These are phyloP conservation scores for Ladona fulva DNA, from an alignment of 1,140 invertebrate species.

Conservation along the genomic window DNA sequence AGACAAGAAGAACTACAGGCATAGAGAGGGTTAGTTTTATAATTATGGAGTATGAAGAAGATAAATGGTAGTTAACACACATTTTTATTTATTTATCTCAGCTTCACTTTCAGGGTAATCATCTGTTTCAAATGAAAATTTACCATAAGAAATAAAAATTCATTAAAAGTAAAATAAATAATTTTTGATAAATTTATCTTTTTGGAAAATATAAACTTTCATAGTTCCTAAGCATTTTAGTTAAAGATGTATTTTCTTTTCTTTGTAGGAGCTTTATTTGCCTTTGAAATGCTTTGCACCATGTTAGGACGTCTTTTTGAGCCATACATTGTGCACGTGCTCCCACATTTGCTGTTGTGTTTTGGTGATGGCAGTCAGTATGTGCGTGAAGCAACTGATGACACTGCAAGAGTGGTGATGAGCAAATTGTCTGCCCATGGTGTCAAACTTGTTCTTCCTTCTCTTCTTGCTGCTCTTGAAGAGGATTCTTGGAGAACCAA, in stretches of 20 bases:
- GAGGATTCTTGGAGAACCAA: conserved; percentile 99
- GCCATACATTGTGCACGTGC: conserved; percentile 94
- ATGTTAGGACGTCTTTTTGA: conserved; percentile 95
- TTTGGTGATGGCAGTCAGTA: conserved; percentile 93
- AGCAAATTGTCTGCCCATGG: conserved; percentile 92
- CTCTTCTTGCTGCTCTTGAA: conserved; percentile 79
- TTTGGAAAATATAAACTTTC: too few relatives aligned
- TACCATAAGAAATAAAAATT: neutral
- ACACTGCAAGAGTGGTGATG: conserved; percentile 93
- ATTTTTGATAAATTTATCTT: neutral
- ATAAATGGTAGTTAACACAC: too few relatives aligned
- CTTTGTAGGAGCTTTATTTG: conserved; percentile 76
- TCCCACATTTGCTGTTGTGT: conserved; percentile 89
- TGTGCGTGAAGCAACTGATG: conserved; percentile 84
- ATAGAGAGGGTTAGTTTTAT: conserved; percentile 65
- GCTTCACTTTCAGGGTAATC: too few relatives aligned
- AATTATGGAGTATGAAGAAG: neutral
- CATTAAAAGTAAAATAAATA: conserved; percentile 1
- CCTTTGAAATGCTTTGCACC: conserved; percentile 93
- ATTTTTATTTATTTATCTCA: too few relatives aligned
- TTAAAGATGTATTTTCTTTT: too few relatives aligned
- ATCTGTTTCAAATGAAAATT: too few relatives aligned
- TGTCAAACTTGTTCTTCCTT: conserved; percentile 85
- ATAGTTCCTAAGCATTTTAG: too few relatives aligned
- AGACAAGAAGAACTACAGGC: conserved; percentile 91